phyloP scores from a whole-genome alignment of 2,888 invertebrate species.

The Lasioglossum pauxillum region DNA sequence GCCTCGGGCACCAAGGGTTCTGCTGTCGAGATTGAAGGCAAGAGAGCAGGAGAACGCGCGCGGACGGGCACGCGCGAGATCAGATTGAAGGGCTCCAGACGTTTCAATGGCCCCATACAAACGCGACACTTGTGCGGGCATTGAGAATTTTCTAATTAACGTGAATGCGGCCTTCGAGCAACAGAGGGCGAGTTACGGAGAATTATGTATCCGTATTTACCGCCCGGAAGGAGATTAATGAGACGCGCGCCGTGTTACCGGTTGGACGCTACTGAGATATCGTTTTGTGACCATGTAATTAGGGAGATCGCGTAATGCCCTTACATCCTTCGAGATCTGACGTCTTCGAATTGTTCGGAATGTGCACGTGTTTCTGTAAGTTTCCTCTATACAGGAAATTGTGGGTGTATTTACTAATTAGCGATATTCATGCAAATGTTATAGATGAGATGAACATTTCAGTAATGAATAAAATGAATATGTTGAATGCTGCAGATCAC shows the following conservation, averaged over 20 bases:
- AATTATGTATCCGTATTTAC: neutral
- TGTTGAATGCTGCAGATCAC: neutral
- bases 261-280: neutral
- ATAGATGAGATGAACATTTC: neutral
- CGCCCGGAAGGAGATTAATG: neutral
- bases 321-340: neutral
- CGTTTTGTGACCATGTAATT: neutral
- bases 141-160: constrained; percentile 21
- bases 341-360: neutral
- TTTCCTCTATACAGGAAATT: neutral
- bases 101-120: neutral
- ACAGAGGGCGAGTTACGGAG: neutral
- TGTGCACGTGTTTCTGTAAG: neutral
- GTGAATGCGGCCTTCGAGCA: constrained; percentile 4
- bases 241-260: neutral
- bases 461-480: neutral
- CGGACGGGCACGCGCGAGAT: neutral
- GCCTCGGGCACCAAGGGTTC: neutral
- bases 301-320: neutral
- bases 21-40: constrained; percentile 1
- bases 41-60: constrained; percentile 2
- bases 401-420: too few relatives aligned
- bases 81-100: constrained; percentile 9
- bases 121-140: constrained; percentile 12
- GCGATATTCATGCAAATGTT: neutral